These are phyloP conservation scores for Callinectes sapidus DNA, from an alignment of 2,888 invertebrate genomes.

Conservation along the genomic window DNA sequence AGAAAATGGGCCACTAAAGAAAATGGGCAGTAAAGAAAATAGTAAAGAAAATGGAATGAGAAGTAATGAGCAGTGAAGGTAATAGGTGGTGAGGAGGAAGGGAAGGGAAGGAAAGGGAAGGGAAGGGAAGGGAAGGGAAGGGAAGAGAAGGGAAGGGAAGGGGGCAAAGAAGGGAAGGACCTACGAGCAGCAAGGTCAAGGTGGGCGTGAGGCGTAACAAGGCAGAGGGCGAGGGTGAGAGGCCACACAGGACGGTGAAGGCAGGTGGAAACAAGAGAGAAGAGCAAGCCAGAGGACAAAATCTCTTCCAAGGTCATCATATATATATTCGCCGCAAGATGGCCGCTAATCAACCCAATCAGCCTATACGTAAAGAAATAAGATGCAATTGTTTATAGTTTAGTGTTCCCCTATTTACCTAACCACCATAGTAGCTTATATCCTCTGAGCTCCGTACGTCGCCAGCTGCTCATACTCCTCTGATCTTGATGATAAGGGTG, in stretches of 20 bases:
- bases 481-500: background rate
- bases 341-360: background rate
- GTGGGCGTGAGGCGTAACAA: background rate
- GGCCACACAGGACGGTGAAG: no score
- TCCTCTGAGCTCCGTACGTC: background rate
- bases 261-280: no score
- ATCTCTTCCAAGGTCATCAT: background rate
- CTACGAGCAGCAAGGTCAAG: background rate
- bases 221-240: no score
- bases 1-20: background rate
- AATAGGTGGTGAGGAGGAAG: background rate
- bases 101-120: background rate
- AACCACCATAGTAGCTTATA: background rate
- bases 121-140: background rate
- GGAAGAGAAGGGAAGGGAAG: background rate
- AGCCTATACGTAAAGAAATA: background rate
- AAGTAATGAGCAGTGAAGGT: background rate
- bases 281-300: background rate
- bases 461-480: background rate
- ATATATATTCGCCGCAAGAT: background rate
- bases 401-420: background rate
- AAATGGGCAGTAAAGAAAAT: no score
- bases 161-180: background rate
- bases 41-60: background rate
- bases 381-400: background rate